Evolutionary conservation across 2,888 invertebrate species (phyloP).

Genomic region (Prenolepis imparis): DNA sequence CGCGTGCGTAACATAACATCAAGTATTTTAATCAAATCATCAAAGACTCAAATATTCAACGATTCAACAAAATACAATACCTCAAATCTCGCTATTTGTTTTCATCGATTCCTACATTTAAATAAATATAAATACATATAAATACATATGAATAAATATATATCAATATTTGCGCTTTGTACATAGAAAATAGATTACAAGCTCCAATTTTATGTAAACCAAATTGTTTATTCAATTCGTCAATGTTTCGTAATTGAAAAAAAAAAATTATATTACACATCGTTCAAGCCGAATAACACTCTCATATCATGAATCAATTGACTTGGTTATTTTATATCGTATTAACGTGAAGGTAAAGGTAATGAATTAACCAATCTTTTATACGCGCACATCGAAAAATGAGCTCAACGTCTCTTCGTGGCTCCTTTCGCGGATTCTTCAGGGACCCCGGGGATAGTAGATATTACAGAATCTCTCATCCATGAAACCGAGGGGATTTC

Average conservation of each 20-base stretch:
- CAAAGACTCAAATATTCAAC: conserved; percentile 22
- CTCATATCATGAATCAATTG: not conserved
- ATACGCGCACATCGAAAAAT: not conserved
- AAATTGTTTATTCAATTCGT: not conserved
- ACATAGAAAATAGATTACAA: not conserved
- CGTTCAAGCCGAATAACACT: not conserved
- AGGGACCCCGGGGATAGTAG: conserved; percentile 1
- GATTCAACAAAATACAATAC: conserved; percentile 4
- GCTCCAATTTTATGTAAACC: not conserved
- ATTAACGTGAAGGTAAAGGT: not conserved
- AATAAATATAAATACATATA: not conserved
- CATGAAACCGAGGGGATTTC: conserved; percentile 39
- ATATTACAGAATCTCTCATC: conserved; percentile 45
- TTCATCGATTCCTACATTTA: not conserved
- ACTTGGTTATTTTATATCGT: not conserved
- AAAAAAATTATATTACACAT: not conserved
- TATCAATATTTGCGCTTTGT: not conserved
- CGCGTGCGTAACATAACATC: conserved; percentile 41
- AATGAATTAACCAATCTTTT: conserved; percentile 13
- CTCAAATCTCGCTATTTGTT: not conserved
- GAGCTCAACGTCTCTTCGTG: not conserved
- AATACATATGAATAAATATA: not conserved
- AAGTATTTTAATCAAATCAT: conserved; percentile 59
- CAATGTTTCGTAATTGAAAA: not conserved
- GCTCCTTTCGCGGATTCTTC: conserved; percentile 17